Base-by-base conservation (phyloP, 2,888 invertebrate species). In the Celastrina argiolus region DNA sequence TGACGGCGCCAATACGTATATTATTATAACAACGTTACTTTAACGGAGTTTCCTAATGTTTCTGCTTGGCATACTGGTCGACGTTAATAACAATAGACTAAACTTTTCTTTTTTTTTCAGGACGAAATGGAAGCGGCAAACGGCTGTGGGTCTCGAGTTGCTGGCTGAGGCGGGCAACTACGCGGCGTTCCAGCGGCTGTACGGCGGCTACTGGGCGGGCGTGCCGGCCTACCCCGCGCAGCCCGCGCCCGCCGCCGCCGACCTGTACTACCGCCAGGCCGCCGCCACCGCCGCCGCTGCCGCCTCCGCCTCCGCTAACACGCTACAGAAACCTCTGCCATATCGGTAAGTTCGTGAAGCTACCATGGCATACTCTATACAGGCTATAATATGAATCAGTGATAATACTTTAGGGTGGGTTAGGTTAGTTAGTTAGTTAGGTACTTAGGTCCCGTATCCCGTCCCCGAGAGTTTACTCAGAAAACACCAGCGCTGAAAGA, bases 41-140 rank as follows among this genome's bases (percentile, higher is more conserved):
- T n/a, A n/a, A n/a, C n/a, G n/a, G n/a, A n/a, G n/a, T n/a, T n/a
- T n/a, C n/a, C n/a, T n/a, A n/a, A n/a, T n/a, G n/a, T n/a, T n/a
- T n/a, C n/a, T n/a, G n/a, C n/a, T n/a, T n/a, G n/a, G n/a, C n/a
- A n/a, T n/a, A n/a, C n/a, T n/a, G n/a, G n/a, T n/a, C n/a, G n/a
- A n/a, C n/a, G n/a, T n/a, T n/a, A n/a, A 4, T 59, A 3, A 10
- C 2, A n/a, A 63, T 26, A 56, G 4, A 56, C 14, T 16, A 18
- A 18, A 16, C 10, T 26, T 34, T 18, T 7, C 63, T 66, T 64
- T 61, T 45, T 68, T 67, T 64, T 66, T 31, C 94, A 97, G 98
- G 87, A 99, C 99, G 83, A 99, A 99, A 92, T 99, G 99, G 99
- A 99, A 99, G 88, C 94, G 99, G 1, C 99, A 99, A 87, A 98